Evolutionary conservation across 2,888 invertebrate species (phyloP).

Genomic region (Galerucella nymphaeae): DNA sequence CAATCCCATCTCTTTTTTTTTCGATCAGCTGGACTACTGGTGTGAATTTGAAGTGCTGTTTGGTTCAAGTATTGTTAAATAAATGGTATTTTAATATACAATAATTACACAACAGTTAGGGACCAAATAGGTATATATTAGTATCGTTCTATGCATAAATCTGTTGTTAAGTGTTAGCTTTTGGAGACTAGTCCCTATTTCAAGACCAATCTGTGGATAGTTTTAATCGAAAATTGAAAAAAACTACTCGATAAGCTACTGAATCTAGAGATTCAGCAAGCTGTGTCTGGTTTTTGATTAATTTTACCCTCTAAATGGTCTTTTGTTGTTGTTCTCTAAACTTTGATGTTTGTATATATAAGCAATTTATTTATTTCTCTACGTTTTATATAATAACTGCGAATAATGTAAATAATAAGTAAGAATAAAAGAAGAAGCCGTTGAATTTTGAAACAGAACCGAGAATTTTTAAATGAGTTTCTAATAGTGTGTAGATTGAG

Average conservation of each 20-base stretch:
- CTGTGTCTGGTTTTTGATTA: neutral
- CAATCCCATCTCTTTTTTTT: neutral
- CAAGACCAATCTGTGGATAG: neutral
- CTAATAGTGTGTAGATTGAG: constrained; percentile 9
- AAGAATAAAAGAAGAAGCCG: neutral
- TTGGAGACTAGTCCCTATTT: constrained; percentile 28
- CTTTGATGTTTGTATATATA: constrained; percentile 5
- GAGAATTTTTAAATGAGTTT: constrained; percentile 1
- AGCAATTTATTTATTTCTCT: constrained; percentile 20
- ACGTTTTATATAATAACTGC: constrained; percentile 12
- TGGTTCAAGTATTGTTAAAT: neutral
- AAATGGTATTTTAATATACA: constrained; percentile 44
- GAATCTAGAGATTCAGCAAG: too few relatives aligned
- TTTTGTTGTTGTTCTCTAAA: constrained; percentile 9
- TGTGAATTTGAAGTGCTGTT: neutral
- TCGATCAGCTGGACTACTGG: neutral
- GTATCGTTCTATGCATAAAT: constrained; percentile 9
- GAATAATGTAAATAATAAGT: constrained; percentile 12
- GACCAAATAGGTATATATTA: constrained; percentile 52
- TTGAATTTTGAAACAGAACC: neutral
- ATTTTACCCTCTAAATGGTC: neutral
- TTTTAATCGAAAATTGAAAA: constrained; percentile 3
- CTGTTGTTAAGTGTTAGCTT: constrained; percentile 7
- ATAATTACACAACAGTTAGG: constrained; percentile 53
- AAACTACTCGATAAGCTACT: neutral